phyloP scores from a whole-genome alignment of 2,797 vertebrate species.

The Eleutherodactylus coqui region DNA sequence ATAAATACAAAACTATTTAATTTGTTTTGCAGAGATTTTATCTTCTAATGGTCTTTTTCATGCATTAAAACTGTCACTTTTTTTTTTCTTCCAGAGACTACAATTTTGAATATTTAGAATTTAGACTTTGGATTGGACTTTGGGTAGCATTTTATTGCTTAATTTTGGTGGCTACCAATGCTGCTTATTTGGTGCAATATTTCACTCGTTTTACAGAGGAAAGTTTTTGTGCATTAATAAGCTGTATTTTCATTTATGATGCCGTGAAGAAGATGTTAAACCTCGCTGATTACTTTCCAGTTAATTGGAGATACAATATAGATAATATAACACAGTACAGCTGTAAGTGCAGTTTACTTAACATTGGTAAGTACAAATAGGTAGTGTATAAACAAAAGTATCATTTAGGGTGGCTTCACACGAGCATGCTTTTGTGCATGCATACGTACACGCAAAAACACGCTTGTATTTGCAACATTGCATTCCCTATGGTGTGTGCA shows the following conservation, averaged over 20 bases:
- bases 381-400: too few species aligned
- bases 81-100: constrained; percentile 70
- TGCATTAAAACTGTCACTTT: neutral
- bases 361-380: constrained; percentile 61
- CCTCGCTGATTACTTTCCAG: constrained; percentile 74
- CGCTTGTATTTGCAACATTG: too few species aligned
- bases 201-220: constrained; percentile 82
- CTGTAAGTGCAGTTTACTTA: constrained; percentile 71
- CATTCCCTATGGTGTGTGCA: too few species aligned
- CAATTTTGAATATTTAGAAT: constrained; percentile 78
- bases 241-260: constrained; percentile 81
- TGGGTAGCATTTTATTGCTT: constrained; percentile 80
- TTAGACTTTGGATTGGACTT: constrained; percentile 81
- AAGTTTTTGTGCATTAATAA: constrained; percentile 82
- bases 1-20: too few species aligned
- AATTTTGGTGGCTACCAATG: constrained; percentile 78
- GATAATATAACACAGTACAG: constrained; percentile 69
- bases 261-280: constrained; percentile 80
- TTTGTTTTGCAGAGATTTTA: too few species aligned
- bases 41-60: neutral
- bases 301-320: constrained; percentile 73
- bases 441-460: too few species aligned
- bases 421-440: too few species aligned
- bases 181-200: constrained; percentile 78
- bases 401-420: too few species aligned